Base-by-base conservation (phyloP, 2,888 invertebrate genomes). In the Chrysolina americana region DNA sequence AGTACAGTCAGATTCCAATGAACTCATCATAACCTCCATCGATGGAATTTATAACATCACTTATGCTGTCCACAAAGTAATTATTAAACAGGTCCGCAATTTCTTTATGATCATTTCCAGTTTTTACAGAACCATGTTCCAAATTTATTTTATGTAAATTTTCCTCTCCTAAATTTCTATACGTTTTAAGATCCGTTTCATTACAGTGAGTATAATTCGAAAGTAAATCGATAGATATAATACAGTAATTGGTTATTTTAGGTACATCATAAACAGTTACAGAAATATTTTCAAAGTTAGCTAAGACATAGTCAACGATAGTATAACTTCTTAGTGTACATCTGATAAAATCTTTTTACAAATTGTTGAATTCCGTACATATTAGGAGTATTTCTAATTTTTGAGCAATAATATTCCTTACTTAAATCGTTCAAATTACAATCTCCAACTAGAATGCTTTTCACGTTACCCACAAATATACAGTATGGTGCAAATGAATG, bases 51-150 rank as follows among this genome's bases (percentile, higher is more conserved):
- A 59, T 59, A 10, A 59, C 59, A 59, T 59, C 59, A 19, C 59
- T 59, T 59, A 59, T 59, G 21, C 59, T n/a, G 21, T 59, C 59
- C 17, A 59, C 59, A 21, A 59, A 59, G 5, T 59, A 59, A 59
- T 59, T 59, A 23, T 59, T 59, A 21, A 59, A 59, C 21, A 10
- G 1, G 21, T 59, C 59, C 8, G 10, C 59, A 19, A 59, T 59
- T 59, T 59, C 59, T 21, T 28, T 59, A 8, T 13, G n/a, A n/a
- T n/a, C n/a, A n/a, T 44, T 44, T 2, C 13, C 10, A 44, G 1
- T 13, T n/a, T n/a, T n/a, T n/a, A n/a, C n/a, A n/a, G n/a, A n/a
- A n/a, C n/a, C n/a, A n/a, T n/a, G 5, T 28, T 28, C 28, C 28
- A 28, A 28, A 28, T 28, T 28, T 28, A 28, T 28, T 28, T 28